These are phyloP conservation scores for Nasonia giraulti DNA, from an alignment of 1,140 invertebrate species.

Conservation along the genomic window DNA sequence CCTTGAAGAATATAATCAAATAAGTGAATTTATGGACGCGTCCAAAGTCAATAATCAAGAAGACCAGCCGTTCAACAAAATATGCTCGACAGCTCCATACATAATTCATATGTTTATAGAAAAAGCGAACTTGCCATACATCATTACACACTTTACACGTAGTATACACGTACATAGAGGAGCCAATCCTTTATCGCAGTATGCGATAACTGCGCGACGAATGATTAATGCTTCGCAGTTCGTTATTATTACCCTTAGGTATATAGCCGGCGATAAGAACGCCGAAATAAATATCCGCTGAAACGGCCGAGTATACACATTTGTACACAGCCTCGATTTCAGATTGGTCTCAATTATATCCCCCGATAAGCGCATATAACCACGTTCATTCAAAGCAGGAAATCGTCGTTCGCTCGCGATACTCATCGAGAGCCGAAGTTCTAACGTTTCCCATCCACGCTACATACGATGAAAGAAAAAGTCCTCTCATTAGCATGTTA, in stretches of 20 bases:
- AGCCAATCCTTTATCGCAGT: too few relatives aligned
- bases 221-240: too few relatives aligned
- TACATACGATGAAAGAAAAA: background rate
- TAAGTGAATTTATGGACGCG: background rate
- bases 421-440: background rate
- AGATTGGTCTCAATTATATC: background rate
- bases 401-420: background rate
- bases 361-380: background rate
- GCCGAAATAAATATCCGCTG: background rate
- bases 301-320: too few relatives aligned
- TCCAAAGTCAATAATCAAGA: background rate
- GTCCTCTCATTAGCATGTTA: too few relatives aligned
- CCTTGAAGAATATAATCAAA: too few relatives aligned
- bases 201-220: too few relatives aligned
- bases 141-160: background rate
- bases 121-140: background rate
- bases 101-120: background rate
- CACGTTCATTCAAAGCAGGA: too few relatives aligned
- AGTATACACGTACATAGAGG: too few relatives aligned
- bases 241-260: too few relatives aligned
- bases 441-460: background rate
- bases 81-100: too few relatives aligned
- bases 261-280: background rate
- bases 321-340: background rate
- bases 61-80: background rate